Base-by-base conservation (phyloP, 1,140 invertebrate genomes). In the Aporrectodea caliginosa region DNA sequence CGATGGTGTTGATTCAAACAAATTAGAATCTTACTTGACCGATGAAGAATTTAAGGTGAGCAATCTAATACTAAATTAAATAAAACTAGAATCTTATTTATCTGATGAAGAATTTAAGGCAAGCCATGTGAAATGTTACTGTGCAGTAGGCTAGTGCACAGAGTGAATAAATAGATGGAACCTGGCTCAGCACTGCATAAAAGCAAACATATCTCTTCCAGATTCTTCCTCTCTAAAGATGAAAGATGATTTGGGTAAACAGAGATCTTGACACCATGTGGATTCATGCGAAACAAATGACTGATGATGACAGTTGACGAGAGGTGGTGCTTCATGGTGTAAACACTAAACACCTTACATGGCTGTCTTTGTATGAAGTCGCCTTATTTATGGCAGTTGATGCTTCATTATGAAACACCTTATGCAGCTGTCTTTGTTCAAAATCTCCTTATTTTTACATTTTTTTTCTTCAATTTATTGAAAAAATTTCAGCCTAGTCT, bases 1-100 rank as follows among this genome's bases (percentile, higher is more conserved):
- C n/a, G 93, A 95, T 84, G 95, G 94, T 79, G 95, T 96, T 0
- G 94, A 97, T 90, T 93, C 95, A 0, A 92, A 93, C 14, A 92
- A 92, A 77, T 89, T 97, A 58, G 95, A 98, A 90, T 88, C 92
- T 0, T 97, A 97, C 88, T 90, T 98, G 29, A 91, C 91, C 68
- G 89, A 91, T 58, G 89, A 91, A 69, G 93, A 96, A 84, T 97
- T 97, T 88, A 86, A 91, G 89, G 92, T 93, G n/a, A n/a, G n/a
- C n/a, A n/a, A n/a, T n/a, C n/a, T n/a, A n/a, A n/a, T n/a, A n/a
- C n/a, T n/a, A n/a, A n/a, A n/a, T n/a, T n/a, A n/a, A n/a, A n/a
- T n/a, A n/a, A n/a, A n/a, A n/a, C n/a, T n/a, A n/a, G n/a, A n/a
- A n/a, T n/a, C n/a, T n/a, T n/a, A n/a, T n/a, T n/a, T n/a, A n/a